Percentiles rank a stretch among this genome's conserved stretches.
These are phyloP conservation scores for Sinocyclocheilus grahami DNA, from an alignment of 2,113 vertebrate species.

Conservation along the genomic window DNA sequence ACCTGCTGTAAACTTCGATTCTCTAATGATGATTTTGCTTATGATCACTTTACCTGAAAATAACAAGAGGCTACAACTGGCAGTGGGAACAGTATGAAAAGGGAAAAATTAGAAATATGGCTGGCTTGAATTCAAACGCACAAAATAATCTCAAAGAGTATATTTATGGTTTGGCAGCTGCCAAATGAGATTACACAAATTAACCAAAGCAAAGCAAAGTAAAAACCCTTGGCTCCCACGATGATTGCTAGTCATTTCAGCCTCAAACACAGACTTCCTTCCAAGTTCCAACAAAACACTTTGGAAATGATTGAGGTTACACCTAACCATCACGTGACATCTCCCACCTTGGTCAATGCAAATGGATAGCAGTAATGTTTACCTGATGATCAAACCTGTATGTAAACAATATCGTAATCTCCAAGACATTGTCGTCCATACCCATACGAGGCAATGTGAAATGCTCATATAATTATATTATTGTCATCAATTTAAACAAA, in stretches of 20 bases:
- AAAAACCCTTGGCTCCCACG: background rate
- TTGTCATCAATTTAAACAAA: background rate
- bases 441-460: background rate
- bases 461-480: background rate
- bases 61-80: background rate
- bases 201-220: background rate
- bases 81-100: background rate
- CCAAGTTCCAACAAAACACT: background rate
- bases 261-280: background rate
- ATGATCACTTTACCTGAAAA: background rate
- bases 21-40: background rate
- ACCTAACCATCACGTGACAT: background rate
- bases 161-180: background rate
- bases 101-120: background rate
- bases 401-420: background rate
- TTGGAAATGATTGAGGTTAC: background rate
- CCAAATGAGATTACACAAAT: background rate
- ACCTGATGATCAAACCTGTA: background rate
- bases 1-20: too few species aligned
- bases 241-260: slow-evolving; percentile 2
- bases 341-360: slow-evolving; percentile 4
- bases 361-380: background rate
- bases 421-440: background rate
- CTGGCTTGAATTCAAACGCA: background rate
- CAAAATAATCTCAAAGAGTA: background rate